phyloP scores from a whole-genome alignment of 2,797 vertebrate genomes.

The Psittacula derbiana region DNA sequence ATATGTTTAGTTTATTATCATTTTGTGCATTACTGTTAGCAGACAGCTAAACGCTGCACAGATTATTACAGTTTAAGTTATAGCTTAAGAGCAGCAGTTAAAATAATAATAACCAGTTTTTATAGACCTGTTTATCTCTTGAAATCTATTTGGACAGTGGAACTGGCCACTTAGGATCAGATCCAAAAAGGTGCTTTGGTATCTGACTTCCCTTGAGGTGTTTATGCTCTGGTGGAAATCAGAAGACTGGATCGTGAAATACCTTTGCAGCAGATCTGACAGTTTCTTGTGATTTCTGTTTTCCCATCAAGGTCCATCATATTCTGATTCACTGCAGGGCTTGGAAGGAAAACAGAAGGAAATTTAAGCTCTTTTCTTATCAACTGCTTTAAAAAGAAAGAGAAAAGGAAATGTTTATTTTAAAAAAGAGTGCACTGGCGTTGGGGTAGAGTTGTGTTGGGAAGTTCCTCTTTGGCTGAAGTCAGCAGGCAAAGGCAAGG shows the following conservation, averaged over 20 bases:
- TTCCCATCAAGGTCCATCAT: background rate
- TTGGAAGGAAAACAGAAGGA: background rate
- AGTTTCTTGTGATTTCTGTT: slow-evolving; percentile 31
- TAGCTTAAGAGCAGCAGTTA: slow-evolving; percentile 30
- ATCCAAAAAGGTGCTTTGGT: slow-evolving; percentile 59
- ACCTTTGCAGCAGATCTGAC: background rate
- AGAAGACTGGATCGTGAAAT: background rate
- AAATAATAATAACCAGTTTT: slow-evolving; percentile 32
- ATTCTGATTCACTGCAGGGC: background rate
- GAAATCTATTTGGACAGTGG: slow-evolving; percentile 13
- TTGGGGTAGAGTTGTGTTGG: background rate
- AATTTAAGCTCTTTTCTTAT: background rate
- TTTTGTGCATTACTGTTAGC: background rate
- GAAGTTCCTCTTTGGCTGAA: slow-evolving; percentile 10
- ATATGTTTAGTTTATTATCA: background rate
- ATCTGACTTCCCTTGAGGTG: slow-evolving; percentile 15
- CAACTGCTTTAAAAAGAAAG: background rate
- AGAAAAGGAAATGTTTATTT: background rate
- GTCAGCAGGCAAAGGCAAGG: background rate
- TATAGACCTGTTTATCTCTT: slow-evolving; percentile 12
- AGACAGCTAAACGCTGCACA: background rate
- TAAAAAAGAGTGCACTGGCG: background rate
- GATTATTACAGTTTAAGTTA: background rate
- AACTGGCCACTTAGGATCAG: slow-evolving; percentile 46
- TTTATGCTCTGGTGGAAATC: background rate